Evolutionary conservation across 53 echinoderm and acorn worm genomes (phyloP).

Genomic region (Echinarachnius parma): DNA sequence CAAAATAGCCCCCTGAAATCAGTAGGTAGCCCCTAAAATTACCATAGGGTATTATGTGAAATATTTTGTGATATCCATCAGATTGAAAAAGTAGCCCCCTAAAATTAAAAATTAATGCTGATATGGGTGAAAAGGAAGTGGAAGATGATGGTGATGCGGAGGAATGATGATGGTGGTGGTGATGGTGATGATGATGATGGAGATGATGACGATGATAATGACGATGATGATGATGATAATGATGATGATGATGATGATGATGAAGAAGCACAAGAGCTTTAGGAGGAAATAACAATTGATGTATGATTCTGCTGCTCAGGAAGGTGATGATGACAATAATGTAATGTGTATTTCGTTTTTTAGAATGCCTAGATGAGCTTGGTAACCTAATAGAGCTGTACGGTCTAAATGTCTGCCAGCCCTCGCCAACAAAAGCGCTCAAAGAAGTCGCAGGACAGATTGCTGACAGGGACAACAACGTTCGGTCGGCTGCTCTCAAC

Average conservation of each 20-base stretch:
- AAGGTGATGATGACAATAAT: too few species aligned
- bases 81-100: too few species aligned
- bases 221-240: not conserved
- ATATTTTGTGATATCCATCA: too few species aligned
- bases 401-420: slow-evolving; percentile 86
- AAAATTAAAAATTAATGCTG: too few species aligned
- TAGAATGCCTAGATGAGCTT: slow-evolving; percentile 90
- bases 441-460: slow-evolving; percentile 89
- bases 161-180: too few species aligned
- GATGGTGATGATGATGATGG: too few species aligned
- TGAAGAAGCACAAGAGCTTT: slow-evolving; percentile 1
- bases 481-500: slow-evolving; percentile 94
- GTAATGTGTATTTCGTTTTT: too few species aligned
- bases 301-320: too few species aligned
- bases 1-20: too few species aligned
- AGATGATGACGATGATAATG: not conserved
- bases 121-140: not conserved
- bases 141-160: not conserved
- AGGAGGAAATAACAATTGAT: too few species aligned
- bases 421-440: slow-evolving; percentile 75
- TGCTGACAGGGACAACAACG: slow-evolving; percentile 84
- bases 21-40: too few species aligned
- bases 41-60: too few species aligned
- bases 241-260: not conserved
- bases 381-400: slow-evolving; percentile 79